These are phyloP conservation scores for Chelonoidis abingdonii DNA, from an alignment of 2,113 vertebrate species.

Conservation along the genomic window DNA sequence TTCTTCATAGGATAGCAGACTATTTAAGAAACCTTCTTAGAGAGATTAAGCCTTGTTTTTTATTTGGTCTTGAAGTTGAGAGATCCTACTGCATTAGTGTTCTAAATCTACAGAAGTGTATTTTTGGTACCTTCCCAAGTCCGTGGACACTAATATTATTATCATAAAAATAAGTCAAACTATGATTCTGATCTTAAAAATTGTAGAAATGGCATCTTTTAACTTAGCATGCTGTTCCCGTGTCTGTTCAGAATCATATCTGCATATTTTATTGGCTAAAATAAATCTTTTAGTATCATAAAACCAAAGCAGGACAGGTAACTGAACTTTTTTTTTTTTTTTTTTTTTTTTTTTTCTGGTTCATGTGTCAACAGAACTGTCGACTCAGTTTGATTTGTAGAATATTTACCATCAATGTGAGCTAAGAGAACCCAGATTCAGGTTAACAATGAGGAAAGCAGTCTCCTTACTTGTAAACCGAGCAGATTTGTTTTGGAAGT, in stretches of 20 bases:
- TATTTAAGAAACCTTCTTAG: neutral
- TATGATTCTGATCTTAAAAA: neutral
- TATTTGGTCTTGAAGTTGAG: neutral
- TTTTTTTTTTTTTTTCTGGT: neutral
- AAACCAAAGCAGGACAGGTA: neutral
- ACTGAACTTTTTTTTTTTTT: neutral
- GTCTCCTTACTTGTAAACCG: neutral
- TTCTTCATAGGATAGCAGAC: neutral
- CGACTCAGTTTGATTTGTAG: neutral
- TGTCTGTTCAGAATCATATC: neutral
- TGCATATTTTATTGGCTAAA: neutral
- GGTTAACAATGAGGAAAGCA: neutral
- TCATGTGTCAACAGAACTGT: neutral
- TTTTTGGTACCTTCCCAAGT: neutral
- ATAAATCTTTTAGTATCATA: neutral
- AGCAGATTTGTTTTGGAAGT: neutral
- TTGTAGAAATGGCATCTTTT: neutral
- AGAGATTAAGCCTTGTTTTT: neutral
- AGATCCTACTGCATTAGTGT: neutral
- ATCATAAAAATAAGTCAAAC: neutral
- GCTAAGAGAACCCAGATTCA: neutral
- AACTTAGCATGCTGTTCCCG: neutral
- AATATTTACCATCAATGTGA: neutral
- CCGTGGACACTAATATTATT: neutral
- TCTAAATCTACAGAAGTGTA: neutral